Evolutionary conservation across 2,888 invertebrate genomes (phyloP).

Genomic region (Cancer borealis): DNA sequence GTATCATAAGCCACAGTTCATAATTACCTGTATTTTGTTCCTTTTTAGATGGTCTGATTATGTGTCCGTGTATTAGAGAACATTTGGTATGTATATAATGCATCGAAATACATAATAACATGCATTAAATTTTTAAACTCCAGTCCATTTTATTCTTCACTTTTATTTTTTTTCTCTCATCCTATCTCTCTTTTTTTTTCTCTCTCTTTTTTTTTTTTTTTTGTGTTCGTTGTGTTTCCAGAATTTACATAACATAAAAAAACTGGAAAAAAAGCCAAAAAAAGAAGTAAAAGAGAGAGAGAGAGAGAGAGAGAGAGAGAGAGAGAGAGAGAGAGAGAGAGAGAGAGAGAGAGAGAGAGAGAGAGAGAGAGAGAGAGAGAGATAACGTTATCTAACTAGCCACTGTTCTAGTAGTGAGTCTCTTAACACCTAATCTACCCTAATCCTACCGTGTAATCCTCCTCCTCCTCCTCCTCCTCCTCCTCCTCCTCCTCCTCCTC

Average conservation of each 20-base stretch:
- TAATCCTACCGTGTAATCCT: constrained; percentile 18
- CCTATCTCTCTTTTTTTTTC: background rate
- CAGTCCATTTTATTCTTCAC: background rate
- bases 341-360: constrained; percentile 39
- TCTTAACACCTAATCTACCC: background rate
- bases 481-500: constrained; percentile 14
- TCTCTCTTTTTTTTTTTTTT: background rate
- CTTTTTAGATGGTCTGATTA: background rate
- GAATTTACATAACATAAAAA: background rate
- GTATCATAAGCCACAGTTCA: background rate
- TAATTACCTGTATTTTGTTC: background rate
- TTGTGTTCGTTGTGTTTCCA: background rate
- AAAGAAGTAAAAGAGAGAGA: constrained; percentile 30
- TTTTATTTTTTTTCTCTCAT: background rate
- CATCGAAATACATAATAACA: background rate
- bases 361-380: constrained; percentile 54
- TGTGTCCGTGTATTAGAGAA: background rate
- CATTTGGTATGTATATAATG: background rate
- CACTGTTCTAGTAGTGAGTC: background rate
- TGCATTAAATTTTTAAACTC: background rate
- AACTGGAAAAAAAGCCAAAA: background rate
- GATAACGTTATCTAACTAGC: background rate
- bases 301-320: background rate
- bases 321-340: background rate
- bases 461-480: constrained; percentile 8